Percentiles rank a stretch among this genome's conserved stretches.
Conservation (phyloP, 2,888 invertebrate genomes). For the Phalangium opilio region DNA sequence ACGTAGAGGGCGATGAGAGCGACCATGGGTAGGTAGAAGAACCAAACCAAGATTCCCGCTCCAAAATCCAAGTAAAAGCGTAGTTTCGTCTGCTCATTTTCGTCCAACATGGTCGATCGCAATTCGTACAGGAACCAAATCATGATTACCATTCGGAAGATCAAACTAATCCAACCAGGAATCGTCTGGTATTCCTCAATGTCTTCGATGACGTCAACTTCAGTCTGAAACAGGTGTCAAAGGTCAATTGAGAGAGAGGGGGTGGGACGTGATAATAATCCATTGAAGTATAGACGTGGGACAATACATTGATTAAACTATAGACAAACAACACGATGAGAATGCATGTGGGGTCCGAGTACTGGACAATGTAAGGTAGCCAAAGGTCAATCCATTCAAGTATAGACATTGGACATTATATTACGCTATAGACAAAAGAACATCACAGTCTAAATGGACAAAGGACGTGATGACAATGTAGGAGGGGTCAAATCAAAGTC, state of each 20-base stretch:
- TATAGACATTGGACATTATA: too few relatives aligned
- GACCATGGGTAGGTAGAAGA: constrained; percentile 87
- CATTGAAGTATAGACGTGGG: too few relatives aligned
- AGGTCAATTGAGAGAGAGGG: background rate
- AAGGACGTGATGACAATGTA: too few relatives aligned
- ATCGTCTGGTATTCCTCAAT: constrained; percentile 94
- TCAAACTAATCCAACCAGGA: constrained; percentile 89
- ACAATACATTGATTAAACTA: too few relatives aligned
- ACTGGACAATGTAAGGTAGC: too few relatives aligned
- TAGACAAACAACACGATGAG: too few relatives aligned
- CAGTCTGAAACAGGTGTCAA: constrained; percentile 48
- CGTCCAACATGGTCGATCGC: constrained; percentile 60
- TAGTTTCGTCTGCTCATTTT: constrained; percentile 64
- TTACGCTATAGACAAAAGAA: too few relatives aligned
- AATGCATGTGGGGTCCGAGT: too few relatives aligned
- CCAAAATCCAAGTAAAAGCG: constrained; percentile 92
- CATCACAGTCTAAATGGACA: too few relatives aligned
- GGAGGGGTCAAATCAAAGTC: too few relatives aligned
- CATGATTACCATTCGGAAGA: constrained; percentile 69
- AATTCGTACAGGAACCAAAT: constrained; percentile 65
- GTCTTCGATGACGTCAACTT: constrained; percentile 88
- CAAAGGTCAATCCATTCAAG: too few relatives aligned
- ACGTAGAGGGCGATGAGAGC: constrained; percentile 85
- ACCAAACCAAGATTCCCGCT: constrained; percentile 95
- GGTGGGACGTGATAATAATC: background rate